Percentiles rank a stretch among this genome's conserved stretches.
These are phyloP conservation scores for Rhabdomys dilectus DNA, from an alignment of 2,113 vertebrate species.

Conservation along the genomic window DNA sequence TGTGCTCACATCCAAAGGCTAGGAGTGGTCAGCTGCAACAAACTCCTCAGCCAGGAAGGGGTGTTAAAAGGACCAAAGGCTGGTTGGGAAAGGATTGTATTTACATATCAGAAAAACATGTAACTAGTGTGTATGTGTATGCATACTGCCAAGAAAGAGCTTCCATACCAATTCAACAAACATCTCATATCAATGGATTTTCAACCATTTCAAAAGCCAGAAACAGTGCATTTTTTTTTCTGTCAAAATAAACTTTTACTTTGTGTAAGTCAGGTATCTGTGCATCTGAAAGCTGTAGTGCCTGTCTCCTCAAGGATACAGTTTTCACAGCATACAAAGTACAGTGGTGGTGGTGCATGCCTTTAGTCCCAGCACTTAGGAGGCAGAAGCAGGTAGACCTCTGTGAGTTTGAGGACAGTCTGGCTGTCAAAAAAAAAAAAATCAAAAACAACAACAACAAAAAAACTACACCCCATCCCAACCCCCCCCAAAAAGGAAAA, in stretches of 20 bases:
- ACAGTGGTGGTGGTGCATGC: background rate
- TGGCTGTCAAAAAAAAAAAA: background rate
- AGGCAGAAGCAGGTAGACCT: background rate
- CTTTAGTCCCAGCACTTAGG: background rate
- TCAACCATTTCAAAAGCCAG: slow-evolving; percentile 38
- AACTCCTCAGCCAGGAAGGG: background rate
- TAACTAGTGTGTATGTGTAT: background rate
- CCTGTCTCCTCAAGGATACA: background rate
- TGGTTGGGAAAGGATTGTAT: background rate
- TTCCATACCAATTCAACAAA: background rate
- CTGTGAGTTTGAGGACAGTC: background rate
- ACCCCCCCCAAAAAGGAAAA: background rate
- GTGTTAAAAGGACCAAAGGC: slow-evolving; percentile 26
- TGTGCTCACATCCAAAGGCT: background rate
- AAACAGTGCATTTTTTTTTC: background rate
- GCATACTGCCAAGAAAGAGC: background rate
- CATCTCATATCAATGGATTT: background rate
- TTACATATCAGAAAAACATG: slow-evolving; percentile 28
- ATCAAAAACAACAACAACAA: too few species aligned
- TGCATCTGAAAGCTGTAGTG: background rate
- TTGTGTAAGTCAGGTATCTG: background rate
- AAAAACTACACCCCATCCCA: background rate
- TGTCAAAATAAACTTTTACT: slow-evolving; percentile 10
- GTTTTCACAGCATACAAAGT: background rate
- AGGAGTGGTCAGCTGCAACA: background rate